phyloP scores from a whole-genome alignment of 2,888 invertebrate species.

The Synergus japonicus region DNA sequence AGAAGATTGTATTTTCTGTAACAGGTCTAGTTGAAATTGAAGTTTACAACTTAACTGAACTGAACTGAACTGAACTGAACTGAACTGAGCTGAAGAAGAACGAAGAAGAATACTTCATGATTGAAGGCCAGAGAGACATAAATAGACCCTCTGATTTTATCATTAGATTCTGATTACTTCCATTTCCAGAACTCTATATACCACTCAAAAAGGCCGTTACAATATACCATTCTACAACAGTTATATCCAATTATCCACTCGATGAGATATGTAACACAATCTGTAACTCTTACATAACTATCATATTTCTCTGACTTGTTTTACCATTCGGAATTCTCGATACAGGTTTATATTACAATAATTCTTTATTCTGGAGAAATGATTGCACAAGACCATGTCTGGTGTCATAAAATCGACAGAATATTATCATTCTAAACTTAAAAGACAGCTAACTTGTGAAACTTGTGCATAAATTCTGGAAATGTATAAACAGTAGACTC shows the following conservation, averaged over 20 bases:
- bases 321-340: not conserved
- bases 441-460: not conserved
- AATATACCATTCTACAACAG: constrained; percentile 14
- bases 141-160: constrained; percentile 1
- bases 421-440: not conserved
- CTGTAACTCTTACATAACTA: not conserved
- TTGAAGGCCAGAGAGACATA: not conserved
- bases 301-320: not conserved
- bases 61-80: no score
- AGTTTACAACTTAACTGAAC: no score
- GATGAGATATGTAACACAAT: constrained; percentile 24
- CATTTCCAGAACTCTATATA: not conserved
- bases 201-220: not conserved
- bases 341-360: not conserved
- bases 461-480: not conserved
- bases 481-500: not conserved
- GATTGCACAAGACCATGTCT: constrained; percentile 5
- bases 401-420: not conserved
- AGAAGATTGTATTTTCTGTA: no score
- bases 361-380: not conserved
- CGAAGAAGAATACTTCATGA: no score
- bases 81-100: no score
- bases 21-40: no score
- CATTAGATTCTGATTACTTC: not conserved
- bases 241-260: constrained; percentile 21